These are phyloP conservation scores for Taenioides sp. DNA, from an alignment of 2,797 vertebrate species.

Conservation along the genomic window DNA sequence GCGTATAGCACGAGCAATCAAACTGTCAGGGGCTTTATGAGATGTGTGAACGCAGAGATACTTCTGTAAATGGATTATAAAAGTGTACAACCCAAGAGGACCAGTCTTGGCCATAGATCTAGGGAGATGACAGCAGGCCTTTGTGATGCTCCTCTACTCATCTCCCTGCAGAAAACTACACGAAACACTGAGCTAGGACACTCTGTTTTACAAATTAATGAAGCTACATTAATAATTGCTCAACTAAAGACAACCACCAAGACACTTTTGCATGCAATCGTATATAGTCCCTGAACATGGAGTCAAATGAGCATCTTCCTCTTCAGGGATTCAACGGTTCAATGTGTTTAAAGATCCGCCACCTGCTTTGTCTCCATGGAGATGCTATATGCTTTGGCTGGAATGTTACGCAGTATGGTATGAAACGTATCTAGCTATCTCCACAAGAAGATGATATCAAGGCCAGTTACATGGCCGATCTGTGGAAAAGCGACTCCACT, in stretches of 20 bases:
- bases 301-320: neutral
- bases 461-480: too few relatives aligned
- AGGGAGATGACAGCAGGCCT: slow-evolving; percentile 38
- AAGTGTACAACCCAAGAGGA: slow-evolving; percentile 51
- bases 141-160: slow-evolving; percentile 41
- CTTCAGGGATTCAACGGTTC: neutral
- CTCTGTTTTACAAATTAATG: slow-evolving; percentile 27
- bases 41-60: slow-evolving; percentile 56
- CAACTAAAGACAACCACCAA: neutral
- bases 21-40: slow-evolving; percentile 66
- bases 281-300: neutral
- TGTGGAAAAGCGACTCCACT: too few relatives aligned
- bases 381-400: neutral
- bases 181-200: slow-evolving; percentile 18
- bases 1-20: slow-evolving; percentile 56
- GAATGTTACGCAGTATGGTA: neutral
- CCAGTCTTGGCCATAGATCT: slow-evolving; percentile 43
- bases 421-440: too few relatives aligned
- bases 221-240: neutral
- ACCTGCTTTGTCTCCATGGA: slow-evolving; percentile 9
- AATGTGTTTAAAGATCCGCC: neutral
- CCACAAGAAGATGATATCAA: too few relatives aligned
- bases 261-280: neutral
- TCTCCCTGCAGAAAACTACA: slow-evolving; percentile 33
- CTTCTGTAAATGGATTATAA: slow-evolving; percentile 54